Conservation (phyloP, 2,113 vertebrate genomes). For the Marmota monax region DNA sequence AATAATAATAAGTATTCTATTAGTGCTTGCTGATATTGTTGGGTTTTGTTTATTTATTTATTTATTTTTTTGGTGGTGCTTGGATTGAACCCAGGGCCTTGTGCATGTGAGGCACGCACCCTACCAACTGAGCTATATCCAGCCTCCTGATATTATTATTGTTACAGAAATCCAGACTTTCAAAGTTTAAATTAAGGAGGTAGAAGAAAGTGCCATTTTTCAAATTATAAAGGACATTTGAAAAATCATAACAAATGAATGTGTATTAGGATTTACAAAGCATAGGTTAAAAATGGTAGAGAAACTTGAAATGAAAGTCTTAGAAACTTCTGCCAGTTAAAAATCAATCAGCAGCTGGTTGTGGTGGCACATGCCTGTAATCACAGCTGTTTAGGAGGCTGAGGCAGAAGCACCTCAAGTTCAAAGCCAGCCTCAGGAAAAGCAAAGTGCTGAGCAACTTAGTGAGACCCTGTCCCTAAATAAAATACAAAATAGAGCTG, state of each 20-base stretch:
- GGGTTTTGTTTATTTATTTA: no score
- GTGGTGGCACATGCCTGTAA: rapidly evolving
- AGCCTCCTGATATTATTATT: background rate
- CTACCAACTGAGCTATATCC: no score
- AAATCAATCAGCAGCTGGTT: background rate
- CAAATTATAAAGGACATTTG: background rate
- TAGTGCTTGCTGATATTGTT: background rate
- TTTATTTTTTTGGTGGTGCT: no score
- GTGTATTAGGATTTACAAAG: background rate
- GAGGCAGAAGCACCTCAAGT: no score
- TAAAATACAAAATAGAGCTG: no score
- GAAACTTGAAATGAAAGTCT: constrained; percentile 30
- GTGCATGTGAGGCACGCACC: no score
- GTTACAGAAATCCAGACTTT: constrained; percentile 25
- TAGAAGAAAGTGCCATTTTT: background rate
- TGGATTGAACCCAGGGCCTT: no score
- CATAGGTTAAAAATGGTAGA: background rate
- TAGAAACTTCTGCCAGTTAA: constrained; percentile 24
- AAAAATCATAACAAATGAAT: constrained; percentile 12
- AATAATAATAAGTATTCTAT: background rate
- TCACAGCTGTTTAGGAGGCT: no score
- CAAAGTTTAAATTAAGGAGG: background rate
- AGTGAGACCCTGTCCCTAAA: no score
- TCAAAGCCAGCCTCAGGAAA: no score
- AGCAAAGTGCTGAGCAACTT: no score